Base-by-base conservation (phyloP, 2,888 invertebrate species). In the Xanthostigma xanthostigma region DNA sequence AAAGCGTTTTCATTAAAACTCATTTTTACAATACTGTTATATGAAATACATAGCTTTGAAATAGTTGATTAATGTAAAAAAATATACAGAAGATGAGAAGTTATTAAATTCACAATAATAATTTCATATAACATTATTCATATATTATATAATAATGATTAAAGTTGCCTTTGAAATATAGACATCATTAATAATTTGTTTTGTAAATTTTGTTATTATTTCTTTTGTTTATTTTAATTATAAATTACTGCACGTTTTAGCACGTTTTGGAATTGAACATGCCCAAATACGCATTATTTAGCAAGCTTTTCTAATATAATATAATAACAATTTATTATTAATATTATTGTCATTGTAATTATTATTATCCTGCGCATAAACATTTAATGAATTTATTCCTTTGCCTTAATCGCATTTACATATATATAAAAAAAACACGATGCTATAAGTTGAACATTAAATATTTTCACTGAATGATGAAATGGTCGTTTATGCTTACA, bases 301-400 rank as follows among this genome's bases (percentile, higher is more conserved):
- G 41, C 10, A 34, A 47, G 40, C 41, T 35, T 47, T 9, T 9
- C 4, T 45, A 41, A 41, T 11, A 41, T 41, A 35, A 41, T 10
- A 17, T 41, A 46, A 39, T 35, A 39, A 34, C 27, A 37, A 38
- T 33, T 45, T 45, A 36, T 37, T 45, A 45, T 45, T 45, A 17
- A 17, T 17, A 36, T 45, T 37, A 45, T 45, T 14, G 39, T 45
- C 34, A 45, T 45, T 45, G 33, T 45, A 39, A 8, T 45, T 33
- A 11, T 45, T 38, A n/a, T 45, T 45, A 38, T 45, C 27, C 27
- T 27, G 27, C 27, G 27, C 27, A 27, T 27, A 27, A 6, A 27
- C 27, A 27, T 27, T 27, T 27, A 27, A 27, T 27, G 27, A 27
- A 27, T 27, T 27, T 6, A 27, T 27, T 27, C 27, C 27, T 27